Conservation (phyloP, 1,140 invertebrate genomes). For the Aphelenchoides besseyi region DNA sequence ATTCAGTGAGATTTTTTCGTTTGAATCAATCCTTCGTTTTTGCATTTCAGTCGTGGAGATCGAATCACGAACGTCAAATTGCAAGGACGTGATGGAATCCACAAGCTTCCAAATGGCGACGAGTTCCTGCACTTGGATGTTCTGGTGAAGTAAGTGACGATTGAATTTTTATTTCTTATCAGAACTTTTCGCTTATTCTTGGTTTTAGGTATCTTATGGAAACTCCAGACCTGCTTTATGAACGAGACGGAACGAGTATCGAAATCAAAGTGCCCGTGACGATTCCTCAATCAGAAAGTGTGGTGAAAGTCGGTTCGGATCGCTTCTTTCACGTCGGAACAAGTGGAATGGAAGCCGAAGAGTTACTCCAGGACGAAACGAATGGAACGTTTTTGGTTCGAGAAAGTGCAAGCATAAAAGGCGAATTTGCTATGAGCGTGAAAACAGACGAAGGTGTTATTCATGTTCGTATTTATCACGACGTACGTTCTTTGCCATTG, state of each 20-base stretch:
- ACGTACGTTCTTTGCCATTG: conserved; percentile 18
- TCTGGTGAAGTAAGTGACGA: too few species aligned
- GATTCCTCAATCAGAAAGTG: conserved; percentile 34
- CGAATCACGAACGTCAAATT: conserved; percentile 49
- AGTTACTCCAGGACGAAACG: conserved; percentile 39
- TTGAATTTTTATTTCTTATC: too few species aligned
- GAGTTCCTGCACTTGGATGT: conserved; percentile 35
- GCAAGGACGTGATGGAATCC: conserved; percentile 18
- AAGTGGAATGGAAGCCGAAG: conserved; percentile 39
- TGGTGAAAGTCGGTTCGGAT: conserved; percentile 34
- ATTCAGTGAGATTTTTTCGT: conserved; percentile 38
- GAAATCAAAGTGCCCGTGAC: conserved; percentile 38
- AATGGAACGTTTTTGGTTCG: conserved; percentile 48
- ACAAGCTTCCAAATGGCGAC: conserved; percentile 47
- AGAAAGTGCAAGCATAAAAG: conserved; percentile 32
- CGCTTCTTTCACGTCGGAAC: conserved; percentile 44
- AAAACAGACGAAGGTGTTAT: conserved; percentile 46
- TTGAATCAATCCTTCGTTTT: background rate
- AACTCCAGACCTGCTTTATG: conserved; percentile 32
- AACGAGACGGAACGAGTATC: conserved; percentile 35
- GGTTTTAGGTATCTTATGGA: conserved; percentile 24
- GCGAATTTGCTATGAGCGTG: conserved; percentile 46
- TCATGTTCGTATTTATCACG: conserved; percentile 46
- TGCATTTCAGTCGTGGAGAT: conserved; percentile 40
- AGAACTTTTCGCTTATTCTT: too few species aligned